Evolutionary conservation across 2,113 vertebrate species (phyloP).

Genomic region (Psephotus haematonotus): DNA sequence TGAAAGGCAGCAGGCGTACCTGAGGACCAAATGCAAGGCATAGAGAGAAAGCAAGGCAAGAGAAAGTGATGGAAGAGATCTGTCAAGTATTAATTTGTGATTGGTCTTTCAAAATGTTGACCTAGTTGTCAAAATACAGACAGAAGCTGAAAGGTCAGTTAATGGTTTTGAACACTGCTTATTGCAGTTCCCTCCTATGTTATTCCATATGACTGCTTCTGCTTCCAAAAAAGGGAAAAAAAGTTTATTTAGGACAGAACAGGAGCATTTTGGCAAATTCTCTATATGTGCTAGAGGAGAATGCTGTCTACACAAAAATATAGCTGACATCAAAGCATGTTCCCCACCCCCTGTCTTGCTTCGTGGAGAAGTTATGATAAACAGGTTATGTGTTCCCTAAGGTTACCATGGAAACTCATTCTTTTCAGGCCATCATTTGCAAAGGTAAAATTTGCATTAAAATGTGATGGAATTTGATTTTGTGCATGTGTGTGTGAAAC

Average conservation of each 20-base stretch:
- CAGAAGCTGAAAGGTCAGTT: neutral
- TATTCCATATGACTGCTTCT: neutral
- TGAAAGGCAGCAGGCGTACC: conserved; percentile 26
- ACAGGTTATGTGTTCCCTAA: conserved; percentile 78
- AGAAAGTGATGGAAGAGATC: neutral
- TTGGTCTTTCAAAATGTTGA: conserved; percentile 18
- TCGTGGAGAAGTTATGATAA: conserved; percentile 78
- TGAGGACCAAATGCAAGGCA: neutral
- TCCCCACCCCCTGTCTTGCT: conserved; percentile 64
- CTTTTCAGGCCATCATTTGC: conserved; percentile 80
- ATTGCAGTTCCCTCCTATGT: neutral
- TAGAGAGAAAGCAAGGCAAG: neutral
- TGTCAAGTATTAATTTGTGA: conserved; percentile 20
- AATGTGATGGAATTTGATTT: conserved; percentile 78
- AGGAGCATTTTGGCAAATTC: conserved; percentile 41
- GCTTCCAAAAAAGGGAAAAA: neutral
- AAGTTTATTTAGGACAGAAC: conserved; percentile 41
- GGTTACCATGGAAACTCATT: conserved; percentile 83
- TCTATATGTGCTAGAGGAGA: conserved; percentile 39
- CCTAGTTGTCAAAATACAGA: neutral
- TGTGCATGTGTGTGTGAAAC: conserved; percentile 67
- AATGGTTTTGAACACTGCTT: neutral
- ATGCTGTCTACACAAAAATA: conserved; percentile 62
- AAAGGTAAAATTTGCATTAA: conserved; percentile 85
- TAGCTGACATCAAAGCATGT: conserved; percentile 71